phyloP scores from a whole-genome alignment of 2,888 invertebrate genomes.

The Phortica okadai region DNA sequence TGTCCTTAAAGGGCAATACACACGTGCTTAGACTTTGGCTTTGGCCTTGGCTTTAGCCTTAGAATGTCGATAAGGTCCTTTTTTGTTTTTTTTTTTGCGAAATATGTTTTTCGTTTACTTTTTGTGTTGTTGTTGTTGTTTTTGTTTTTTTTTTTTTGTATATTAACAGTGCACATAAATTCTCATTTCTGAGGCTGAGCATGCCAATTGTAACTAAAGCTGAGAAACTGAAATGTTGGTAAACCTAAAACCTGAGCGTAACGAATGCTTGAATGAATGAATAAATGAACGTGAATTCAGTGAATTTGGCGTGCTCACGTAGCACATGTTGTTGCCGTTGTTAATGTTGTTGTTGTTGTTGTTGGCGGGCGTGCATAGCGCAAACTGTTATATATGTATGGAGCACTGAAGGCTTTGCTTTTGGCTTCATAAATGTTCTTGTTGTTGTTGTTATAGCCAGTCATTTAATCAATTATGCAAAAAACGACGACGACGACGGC shows the following conservation, averaged over 20 bases:
- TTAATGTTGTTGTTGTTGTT: no score
- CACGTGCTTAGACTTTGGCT: no score
- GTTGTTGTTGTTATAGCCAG: slow-evolving; percentile 59
- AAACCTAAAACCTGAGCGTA: no score
- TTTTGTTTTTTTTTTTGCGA: not conserved
- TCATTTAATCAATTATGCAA: slow-evolving; percentile 75
- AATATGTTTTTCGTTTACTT: no score
- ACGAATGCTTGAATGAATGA: no score
- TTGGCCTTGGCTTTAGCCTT: no score
- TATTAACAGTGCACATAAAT: slow-evolving; percentile 53
- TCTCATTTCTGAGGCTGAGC: slow-evolving; percentile 43
- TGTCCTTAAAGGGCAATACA: no score
- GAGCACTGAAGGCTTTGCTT: not conserved
- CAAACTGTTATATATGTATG: not conserved
- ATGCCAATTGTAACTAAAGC: not conserved
- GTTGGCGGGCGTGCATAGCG: no score
- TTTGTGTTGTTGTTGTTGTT: slow-evolving; percentile 8
- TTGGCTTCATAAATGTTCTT: not conserved
- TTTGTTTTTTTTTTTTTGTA: not conserved
- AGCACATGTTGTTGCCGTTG: no score
- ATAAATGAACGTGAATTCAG: not conserved
- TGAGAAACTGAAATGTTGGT: no score
- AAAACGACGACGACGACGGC: slow-evolving; percentile 51
- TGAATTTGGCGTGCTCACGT: not conserved
- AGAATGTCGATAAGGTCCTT: not conserved